These are phyloP conservation scores for Aplochiton taeniatus DNA, from an alignment of 2,797 vertebrate genomes.

Conservation along the genomic window DNA sequence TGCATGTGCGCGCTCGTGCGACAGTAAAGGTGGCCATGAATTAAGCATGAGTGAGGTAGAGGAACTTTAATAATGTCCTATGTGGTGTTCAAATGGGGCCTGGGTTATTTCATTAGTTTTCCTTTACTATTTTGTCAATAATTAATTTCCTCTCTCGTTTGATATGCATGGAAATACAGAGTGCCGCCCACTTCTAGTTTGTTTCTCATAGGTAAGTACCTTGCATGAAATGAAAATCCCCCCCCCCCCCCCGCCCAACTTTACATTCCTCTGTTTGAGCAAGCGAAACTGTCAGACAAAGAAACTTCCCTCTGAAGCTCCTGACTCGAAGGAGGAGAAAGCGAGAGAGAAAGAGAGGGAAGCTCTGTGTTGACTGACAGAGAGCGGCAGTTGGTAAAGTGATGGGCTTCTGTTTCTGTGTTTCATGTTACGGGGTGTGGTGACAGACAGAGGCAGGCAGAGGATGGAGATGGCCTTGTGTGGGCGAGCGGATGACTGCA, in stretches of 20 bases:
- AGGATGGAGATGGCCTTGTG: neutral
- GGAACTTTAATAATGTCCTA: conserved; percentile 7
- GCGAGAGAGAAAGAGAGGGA: no score
- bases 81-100: conserved; percentile 12
- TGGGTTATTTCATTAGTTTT: conserved; percentile 21
- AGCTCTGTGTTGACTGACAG: conserved; percentile 3
- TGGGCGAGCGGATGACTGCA: neutral
- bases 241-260: no score
- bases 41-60: neutral
- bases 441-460: neutral
- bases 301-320: neutral
- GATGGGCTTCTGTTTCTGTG: neutral
- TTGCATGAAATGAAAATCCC: no score
- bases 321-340: neutral
- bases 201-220: neutral
- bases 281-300: neutral
- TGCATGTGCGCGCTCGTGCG: neutral
- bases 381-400: no score
- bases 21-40: neutral
- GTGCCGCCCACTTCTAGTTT: conserved; percentile 4
- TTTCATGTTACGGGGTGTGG: neutral
- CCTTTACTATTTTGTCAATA: conserved; percentile 24
- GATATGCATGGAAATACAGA: neutral
- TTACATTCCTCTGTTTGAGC: no score
- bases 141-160: conserved; percentile 21